phyloP scores from a whole-genome alignment of 2,113 vertebrate genomes.

The Notothenia coriiceps region DNA sequence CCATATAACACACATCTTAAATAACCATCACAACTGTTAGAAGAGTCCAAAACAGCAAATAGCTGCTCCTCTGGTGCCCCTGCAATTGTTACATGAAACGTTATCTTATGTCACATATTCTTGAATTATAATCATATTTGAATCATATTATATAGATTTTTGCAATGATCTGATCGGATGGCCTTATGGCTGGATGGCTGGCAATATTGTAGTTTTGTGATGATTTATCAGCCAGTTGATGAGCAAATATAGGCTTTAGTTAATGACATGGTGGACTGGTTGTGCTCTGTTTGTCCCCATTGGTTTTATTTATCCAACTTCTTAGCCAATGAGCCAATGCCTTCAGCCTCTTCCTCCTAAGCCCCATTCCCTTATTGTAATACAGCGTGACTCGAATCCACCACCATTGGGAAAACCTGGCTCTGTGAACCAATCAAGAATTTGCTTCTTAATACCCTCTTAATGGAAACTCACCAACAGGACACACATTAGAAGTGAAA shows the following conservation, averaged over 20 bases:
- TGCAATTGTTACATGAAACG: no score
- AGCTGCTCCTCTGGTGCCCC: neutral
- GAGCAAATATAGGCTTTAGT: neutral
- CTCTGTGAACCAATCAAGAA: constrained; percentile 11
- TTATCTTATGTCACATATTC: no score
- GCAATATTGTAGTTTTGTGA: no score
- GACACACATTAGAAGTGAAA: constrained; percentile 13
- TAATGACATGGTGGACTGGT: neutral
- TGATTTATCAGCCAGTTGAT: neutral
- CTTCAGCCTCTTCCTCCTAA: neutral
- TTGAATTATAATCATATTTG: no score
- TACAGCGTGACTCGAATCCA: neutral
- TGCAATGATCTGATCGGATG: no score
- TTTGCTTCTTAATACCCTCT: neutral
- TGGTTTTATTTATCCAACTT: constrained; percentile 11
- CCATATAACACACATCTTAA: neutral
- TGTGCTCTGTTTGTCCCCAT: constrained; percentile 15
- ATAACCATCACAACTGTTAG: neutral
- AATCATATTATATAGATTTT: no score
- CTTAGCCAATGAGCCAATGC: constrained; percentile 2
- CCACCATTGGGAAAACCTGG: neutral
- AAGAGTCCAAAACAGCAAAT: constrained; percentile 1
- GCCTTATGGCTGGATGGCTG: no score
- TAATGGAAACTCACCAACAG: constrained; percentile 6
- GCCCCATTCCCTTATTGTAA: constrained; percentile 24